These are phyloP conservation scores for Alces alces DNA, from an alignment of 2,113 vertebrate species.

Conservation along the genomic window DNA sequence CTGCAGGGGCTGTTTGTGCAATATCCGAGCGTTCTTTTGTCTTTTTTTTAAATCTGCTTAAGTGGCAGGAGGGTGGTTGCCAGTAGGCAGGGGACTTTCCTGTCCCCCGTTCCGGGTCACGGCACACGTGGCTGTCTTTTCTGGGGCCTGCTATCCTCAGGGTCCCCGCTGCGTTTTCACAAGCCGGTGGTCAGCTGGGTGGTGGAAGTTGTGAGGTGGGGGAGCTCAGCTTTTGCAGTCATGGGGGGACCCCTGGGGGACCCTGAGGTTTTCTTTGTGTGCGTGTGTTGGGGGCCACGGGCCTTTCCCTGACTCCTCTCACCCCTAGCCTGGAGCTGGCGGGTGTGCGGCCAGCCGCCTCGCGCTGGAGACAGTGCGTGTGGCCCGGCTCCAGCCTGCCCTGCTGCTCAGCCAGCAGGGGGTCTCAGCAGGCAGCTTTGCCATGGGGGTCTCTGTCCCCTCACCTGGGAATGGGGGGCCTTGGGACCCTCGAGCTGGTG, in stretches of 20 bases:
- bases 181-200: neutral
- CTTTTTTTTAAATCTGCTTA: neutral
- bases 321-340: neutral
- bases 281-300: fast-evolving
- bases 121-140: neutral
- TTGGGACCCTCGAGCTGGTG: fast-evolving
- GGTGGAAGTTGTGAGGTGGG: neutral
- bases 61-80: neutral
- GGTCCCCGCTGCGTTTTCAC: fast-evolving
- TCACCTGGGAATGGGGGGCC: neutral
- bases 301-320: neutral
- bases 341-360: no score
- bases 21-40: neutral
- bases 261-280: fast-evolving
- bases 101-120: neutral
- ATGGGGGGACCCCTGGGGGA: fast-evolving
- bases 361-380: fast-evolving
- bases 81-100: neutral
- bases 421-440: fast-evolving
- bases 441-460: neutral
- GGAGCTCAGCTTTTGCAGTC: neutral
- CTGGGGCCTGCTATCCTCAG: neutral
- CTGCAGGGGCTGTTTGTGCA: neutral
- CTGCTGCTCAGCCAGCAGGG: fast-evolving
- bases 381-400: neutral